A percentile compares a stretch with the other conserved stretches of the same genome.
These are phyloP conservation scores for Cephus spinipes DNA, from an alignment of 2,888 invertebrate species.

Conservation along the genomic window DNA sequence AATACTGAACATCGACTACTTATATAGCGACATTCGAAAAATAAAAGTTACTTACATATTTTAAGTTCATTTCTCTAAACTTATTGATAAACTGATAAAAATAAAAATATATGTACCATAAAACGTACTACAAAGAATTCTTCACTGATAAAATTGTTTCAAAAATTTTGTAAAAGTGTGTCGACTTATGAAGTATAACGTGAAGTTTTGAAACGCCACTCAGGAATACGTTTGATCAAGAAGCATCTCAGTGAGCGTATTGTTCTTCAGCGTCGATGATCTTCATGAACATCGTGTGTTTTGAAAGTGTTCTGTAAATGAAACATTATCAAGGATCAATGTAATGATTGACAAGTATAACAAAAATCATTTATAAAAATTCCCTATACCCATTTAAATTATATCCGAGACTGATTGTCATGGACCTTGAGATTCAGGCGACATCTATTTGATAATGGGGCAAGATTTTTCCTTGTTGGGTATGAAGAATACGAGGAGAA, in stretches of 20 bases:
- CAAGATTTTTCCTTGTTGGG: not conserved
- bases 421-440: not conserved
- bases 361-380: not conserved
- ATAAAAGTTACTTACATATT: not conserved
- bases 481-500: not conserved
- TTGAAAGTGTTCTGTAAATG: not conserved
- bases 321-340: not conserved
- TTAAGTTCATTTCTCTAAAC: not conserved
- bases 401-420: not conserved
- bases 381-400: not conserved
- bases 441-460: not conserved
- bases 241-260: not conserved
- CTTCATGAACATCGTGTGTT: not conserved
- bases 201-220: not conserved
- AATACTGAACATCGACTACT: not conserved
- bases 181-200: not conserved
- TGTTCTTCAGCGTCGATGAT: not conserved
- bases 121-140: not conserved
- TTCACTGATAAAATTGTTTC: not conserved
- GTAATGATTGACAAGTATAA: not conserved
- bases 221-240: not conserved
- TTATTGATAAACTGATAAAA: not conserved
- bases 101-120: not conserved
- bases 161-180: not conserved
- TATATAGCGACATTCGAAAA: not conserved